phyloP scores from a whole-genome alignment of 2,113 vertebrate genomes.

The Agapornis roseicollis region DNA sequence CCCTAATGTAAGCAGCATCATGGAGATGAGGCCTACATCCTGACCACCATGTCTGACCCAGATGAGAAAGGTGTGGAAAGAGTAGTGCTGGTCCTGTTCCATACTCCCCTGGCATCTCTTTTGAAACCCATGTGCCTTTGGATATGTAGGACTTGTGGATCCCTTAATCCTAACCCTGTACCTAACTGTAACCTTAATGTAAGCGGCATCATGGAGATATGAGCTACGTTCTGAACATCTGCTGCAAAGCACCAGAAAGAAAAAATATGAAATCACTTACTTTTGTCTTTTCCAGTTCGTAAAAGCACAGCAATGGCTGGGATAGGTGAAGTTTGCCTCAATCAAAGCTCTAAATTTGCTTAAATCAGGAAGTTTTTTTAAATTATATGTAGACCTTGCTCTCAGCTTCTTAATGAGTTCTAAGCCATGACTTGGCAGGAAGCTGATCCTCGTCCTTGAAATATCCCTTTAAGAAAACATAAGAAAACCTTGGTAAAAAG shows the following conservation, averaged over 20 bases:
- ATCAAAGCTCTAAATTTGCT: constrained; percentile 81
- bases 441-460: constrained; percentile 85
- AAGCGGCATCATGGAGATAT: neutral
- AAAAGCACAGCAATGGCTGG: constrained; percentile 95
- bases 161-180: neutral
- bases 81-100: neutral
- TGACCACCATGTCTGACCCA: neutral
- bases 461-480: constrained; percentile 84
- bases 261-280: constrained; percentile 69
- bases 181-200: neutral
- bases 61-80: neutral
- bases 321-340: constrained; percentile 89
- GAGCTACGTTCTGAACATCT: neutral
- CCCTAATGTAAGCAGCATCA: neutral
- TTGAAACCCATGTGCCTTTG: neutral
- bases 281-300: constrained; percentile 77
- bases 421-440: constrained; percentile 84
- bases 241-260: neutral
- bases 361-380: constrained; percentile 87
- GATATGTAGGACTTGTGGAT: neutral
- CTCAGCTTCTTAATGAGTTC: constrained; percentile 81
- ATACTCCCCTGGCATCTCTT: neutral
- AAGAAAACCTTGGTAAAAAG: neutral
- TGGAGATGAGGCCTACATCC: neutral
- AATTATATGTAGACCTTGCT: constrained; percentile 79